These are phyloP conservation scores for Musca vetustissima DNA, from an alignment of 1,140 invertebrate species.

Conservation along the genomic window DNA sequence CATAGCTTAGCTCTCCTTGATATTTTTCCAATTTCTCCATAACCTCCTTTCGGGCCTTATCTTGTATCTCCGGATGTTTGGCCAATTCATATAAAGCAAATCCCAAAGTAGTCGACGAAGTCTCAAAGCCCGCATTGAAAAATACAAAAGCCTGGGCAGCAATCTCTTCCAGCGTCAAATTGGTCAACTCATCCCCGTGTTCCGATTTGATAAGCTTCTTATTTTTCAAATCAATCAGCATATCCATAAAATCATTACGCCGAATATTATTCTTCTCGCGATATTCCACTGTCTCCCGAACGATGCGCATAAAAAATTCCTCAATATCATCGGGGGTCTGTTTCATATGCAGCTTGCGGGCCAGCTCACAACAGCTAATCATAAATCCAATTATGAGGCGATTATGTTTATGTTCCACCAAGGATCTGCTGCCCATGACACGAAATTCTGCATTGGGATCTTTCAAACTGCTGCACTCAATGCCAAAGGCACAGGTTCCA, in stretches of 20 bases:
- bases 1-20: conserved; percentile 43
- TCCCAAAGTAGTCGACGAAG: conserved; percentile 55
- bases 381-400: conserved; percentile 31
- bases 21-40: conserved; percentile 32
- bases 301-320: conserved; percentile 52
- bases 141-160: conserved; percentile 49
- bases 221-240: conserved; percentile 49
- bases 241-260: conserved; percentile 57
- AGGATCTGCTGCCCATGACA: conserved; percentile 38
- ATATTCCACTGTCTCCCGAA: conserved; percentile 51
- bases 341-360: conserved; percentile 36
- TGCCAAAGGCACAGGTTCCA: conserved; percentile 59
- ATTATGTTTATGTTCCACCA: conserved; percentile 33
- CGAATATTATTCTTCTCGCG: conserved; percentile 49
- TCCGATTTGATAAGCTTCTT: conserved; percentile 30
- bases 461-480: conserved; percentile 57
- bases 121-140: conserved; percentile 51
- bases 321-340: conserved; percentile 43
- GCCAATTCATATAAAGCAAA: conserved; percentile 55
- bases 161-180: conserved; percentile 46
- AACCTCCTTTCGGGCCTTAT: conserved; percentile 58
- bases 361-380: conserved; percentile 32
- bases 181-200: conserved; percentile 41
- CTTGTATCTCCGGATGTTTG: conserved; percentile 55
- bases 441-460: conserved; percentile 58